These are phyloP conservation scores for Blastomussa wellsi DNA, from an alignment of 92 coral and sea anemone species.

Conservation along the genomic window DNA sequence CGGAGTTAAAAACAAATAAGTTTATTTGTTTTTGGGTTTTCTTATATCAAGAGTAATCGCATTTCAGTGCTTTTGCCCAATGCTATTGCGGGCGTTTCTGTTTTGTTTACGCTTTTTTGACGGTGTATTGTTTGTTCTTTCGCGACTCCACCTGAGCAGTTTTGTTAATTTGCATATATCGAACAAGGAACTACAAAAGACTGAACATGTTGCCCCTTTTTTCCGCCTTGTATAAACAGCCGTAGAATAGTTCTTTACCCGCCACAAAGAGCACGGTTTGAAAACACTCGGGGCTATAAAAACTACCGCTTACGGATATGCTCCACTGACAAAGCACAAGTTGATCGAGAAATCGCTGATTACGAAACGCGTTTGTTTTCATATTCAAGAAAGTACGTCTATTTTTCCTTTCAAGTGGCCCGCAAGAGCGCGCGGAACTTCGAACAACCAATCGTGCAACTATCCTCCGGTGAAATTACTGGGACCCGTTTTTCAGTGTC, in stretches of 20 bases:
- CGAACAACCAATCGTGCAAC: not conserved
- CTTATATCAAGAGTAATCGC: not conserved
- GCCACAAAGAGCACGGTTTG: slow-evolving; percentile 6
- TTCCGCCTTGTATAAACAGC: slow-evolving; percentile 9
- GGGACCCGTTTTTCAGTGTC: not conserved
- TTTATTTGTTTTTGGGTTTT: not conserved
- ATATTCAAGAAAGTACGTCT: not conserved
- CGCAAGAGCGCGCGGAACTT: not conserved
- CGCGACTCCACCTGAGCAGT: slow-evolving; percentile 27
- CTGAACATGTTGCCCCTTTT: slow-evolving; percentile 11
- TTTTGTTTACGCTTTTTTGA: not conserved
- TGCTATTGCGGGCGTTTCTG: not conserved
- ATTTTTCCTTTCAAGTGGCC: not conserved
- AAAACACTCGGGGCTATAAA: slow-evolving; percentile 22
- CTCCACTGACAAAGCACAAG: slow-evolving; percentile 3
- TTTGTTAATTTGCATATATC: slow-evolving; percentile 32
- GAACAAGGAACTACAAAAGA: slow-evolving; percentile 22
- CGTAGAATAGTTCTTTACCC: slow-evolving; percentile 1
- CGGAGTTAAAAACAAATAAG: not conserved
- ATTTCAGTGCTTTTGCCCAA: not conserved
- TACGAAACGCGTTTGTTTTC: not conserved
- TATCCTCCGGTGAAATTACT: not conserved
- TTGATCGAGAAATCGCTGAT: slow-evolving; percentile 1
- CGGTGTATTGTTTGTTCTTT: slow-evolving; percentile 22
- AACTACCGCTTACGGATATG: not conserved